phyloP scores from a whole-genome alignment of 2,888 invertebrate species.

The Nomada hirtipes region DNA sequence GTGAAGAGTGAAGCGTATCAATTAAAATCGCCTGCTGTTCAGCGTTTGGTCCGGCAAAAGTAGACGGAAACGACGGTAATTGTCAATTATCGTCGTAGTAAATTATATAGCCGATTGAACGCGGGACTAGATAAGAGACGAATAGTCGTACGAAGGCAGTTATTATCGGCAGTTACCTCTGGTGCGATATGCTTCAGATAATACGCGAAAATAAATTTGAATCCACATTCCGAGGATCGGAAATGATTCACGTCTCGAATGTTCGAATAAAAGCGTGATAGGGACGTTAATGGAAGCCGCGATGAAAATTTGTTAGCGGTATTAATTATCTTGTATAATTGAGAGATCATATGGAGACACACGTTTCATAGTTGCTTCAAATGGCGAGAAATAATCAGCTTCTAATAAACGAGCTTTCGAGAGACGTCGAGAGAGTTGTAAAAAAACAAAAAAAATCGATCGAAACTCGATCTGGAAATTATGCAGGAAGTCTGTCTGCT shows the following conservation, averaged over 20 bases:
- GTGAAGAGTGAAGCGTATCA: conserved; percentile 64
- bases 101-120: conserved; percentile 64
- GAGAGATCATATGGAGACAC: no score
- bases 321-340: no score
- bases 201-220: not conserved
- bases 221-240: no score
- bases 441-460: conserved; percentile 46
- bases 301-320: no score
- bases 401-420: conserved; percentile 4
- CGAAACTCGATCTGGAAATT: conserved; percentile 72
- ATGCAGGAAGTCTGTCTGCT: conserved; percentile 69
- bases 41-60: conserved; percentile 16
- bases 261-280: not conserved
- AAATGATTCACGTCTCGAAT: not conserved
- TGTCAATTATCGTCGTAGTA: conserved; percentile 72
- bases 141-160: conserved; percentile 68
- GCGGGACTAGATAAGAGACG: conserved; percentile 70
- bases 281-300: no score
- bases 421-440: not conserved
- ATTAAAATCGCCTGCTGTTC: conserved; percentile 64
- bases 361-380: no score
- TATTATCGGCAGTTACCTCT: conserved; percentile 59
- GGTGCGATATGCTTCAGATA: not conserved
- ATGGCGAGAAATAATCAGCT: not conserved
- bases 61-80: conserved; percentile 69